Evolutionary conservation across 2,113 vertebrate genomes (phyloP).

Genomic region (Cichladusa arquata): DNA sequence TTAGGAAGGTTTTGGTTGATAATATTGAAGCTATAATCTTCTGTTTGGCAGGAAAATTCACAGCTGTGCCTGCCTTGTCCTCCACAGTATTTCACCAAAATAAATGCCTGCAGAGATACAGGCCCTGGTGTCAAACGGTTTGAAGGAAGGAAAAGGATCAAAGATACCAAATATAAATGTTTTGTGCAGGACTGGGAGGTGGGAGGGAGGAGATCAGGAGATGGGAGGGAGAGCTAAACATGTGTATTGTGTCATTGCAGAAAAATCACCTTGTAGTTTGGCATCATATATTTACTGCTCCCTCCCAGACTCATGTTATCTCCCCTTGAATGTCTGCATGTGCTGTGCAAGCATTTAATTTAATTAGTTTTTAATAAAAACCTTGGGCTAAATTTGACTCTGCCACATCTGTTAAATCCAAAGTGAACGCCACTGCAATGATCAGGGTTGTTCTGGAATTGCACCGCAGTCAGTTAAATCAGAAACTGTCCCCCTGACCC

Average conservation of each 20-base stretch:
- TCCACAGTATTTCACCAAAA: not conserved
- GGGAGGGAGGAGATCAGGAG: not conserved
- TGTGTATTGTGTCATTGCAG: not conserved
- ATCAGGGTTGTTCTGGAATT: not conserved
- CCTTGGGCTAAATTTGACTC: not conserved
- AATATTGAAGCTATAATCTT: not conserved
- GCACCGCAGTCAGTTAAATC: not conserved
- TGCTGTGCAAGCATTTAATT: not conserved
- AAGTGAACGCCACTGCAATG: not conserved
- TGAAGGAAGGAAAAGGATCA: not conserved
- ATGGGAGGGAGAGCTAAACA: not conserved
- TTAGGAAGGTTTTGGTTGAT: not conserved
- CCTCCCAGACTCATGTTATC: not conserved
- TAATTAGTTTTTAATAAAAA: not conserved
- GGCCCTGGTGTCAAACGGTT: not conserved
- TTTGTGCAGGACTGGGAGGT: accelerated
- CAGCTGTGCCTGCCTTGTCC: not conserved
- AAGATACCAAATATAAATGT: not conserved
- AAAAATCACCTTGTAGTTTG: not conserved
- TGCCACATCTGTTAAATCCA: not conserved
- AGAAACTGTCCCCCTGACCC: not conserved
- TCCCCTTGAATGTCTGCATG: not conserved
- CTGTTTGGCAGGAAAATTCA: not conserved
- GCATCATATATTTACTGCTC: not conserved
- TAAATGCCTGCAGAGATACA: not conserved